phyloP scores from a whole-genome alignment of 2,113 vertebrate species.

The Syngnathoides biaculeatus region DNA sequence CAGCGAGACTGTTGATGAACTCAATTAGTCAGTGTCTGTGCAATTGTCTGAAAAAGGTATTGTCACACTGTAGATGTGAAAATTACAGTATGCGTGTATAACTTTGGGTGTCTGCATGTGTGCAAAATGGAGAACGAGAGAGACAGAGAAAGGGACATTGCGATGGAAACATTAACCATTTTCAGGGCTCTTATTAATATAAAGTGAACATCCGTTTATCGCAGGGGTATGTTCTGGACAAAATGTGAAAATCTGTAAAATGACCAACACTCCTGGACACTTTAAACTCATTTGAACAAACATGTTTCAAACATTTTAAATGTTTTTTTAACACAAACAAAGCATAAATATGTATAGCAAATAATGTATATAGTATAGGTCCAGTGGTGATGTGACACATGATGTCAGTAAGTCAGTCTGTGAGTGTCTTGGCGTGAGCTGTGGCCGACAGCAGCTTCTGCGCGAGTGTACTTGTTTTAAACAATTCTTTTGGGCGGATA shows the following conservation, averaged over 20 bases:
- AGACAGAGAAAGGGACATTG: constrained; percentile 39
- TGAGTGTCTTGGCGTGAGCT: background rate
- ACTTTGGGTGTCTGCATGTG: constrained; percentile 1
- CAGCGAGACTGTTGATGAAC: constrained; percentile 52
- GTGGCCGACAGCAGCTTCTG: no score
- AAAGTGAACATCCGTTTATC: no score
- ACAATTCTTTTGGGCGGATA: no score
- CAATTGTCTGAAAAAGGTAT: constrained; percentile 57
- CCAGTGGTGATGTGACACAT: background rate
- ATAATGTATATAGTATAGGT: no score
- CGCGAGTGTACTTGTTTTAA: no score
- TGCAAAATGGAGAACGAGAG: background rate
- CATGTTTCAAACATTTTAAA: background rate
- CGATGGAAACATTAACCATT: background rate
- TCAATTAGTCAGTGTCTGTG: constrained; percentile 61
- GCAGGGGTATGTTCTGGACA: no score
- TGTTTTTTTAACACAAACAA: background rate
- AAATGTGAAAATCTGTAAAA: background rate
- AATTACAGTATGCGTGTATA: background rate
- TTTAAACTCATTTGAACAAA: no score
- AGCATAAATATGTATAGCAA: background rate
- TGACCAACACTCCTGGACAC: no score
- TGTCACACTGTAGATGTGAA: constrained; percentile 47
- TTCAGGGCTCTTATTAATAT: background rate
- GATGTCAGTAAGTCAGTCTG: no score